These are phyloP conservation scores for Asbolus verrucosus DNA, from an alignment of 1,140 invertebrate species.

Conservation along the genomic window DNA sequence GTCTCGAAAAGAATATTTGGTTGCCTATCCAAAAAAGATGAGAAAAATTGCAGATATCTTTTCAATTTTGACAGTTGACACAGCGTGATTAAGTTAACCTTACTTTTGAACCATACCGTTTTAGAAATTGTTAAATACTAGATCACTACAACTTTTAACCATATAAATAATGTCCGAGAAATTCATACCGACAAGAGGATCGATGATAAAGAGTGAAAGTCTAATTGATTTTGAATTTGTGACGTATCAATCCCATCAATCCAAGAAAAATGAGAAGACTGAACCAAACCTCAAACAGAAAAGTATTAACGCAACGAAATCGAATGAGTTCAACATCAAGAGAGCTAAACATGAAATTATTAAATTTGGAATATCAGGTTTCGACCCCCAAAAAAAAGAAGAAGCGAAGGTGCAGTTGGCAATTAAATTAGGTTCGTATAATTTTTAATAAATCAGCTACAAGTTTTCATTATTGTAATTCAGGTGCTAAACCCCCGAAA, in stretches of 20 bases:
- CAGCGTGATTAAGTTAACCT: too few relatives aligned
- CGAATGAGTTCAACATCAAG: slow-evolving; percentile 71
- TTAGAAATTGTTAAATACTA: background rate
- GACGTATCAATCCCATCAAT: slow-evolving; percentile 67
- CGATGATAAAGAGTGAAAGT: slow-evolving; percentile 66
- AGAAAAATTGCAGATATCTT: too few relatives aligned
- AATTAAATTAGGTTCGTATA: slow-evolving; percentile 70
- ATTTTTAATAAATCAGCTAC: too few relatives aligned
- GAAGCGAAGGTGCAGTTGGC: slow-evolving; percentile 72
- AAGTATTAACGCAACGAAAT: slow-evolving; percentile 23
- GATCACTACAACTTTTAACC: too few relatives aligned
- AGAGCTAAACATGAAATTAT: slow-evolving; percentile 72
- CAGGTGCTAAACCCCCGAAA: slow-evolving; percentile 72
- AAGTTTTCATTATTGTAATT: slow-evolving; percentile 52
- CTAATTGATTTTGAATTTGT: slow-evolving; percentile 66
- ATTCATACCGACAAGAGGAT: slow-evolving; percentile 69
- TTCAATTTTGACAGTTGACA: too few relatives aligned
- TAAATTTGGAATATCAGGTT: slow-evolving; percentile 74
- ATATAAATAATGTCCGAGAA: slow-evolving; percentile 44
- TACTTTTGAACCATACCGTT: background rate
- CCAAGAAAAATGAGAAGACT: slow-evolving; percentile 61
- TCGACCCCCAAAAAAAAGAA: slow-evolving; percentile 69
- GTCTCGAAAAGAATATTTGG: too few relatives aligned
- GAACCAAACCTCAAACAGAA: slow-evolving; percentile 48
- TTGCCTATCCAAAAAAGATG: too few relatives aligned